These are phyloP conservation scores for Calliphora vicina DNA, from an alignment of 1,140 invertebrate genomes.

Conservation along the genomic window DNA sequence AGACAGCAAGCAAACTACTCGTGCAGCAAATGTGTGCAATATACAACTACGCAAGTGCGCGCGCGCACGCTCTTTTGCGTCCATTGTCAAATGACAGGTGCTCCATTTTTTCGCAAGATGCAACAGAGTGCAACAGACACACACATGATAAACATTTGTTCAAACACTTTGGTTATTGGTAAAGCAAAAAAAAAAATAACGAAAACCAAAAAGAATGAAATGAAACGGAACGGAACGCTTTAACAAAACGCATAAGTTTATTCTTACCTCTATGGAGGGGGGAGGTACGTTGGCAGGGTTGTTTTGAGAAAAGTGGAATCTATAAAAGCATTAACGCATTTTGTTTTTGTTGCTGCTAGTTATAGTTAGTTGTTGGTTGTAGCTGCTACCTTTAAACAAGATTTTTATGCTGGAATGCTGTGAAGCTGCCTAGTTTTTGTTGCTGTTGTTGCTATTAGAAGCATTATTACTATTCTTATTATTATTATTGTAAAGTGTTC, in stretches of 20 bases:
- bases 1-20: background rate
- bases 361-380: constrained; percentile 4
- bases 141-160: constrained; percentile 21
- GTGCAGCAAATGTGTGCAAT: background rate
- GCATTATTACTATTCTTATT: background rate
- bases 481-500: background rate
- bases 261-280: background rate
- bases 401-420: constrained; percentile 31
- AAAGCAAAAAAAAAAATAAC: constrained; percentile 1
- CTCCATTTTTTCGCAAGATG: constrained; percentile 11
- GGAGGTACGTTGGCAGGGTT: background rate
- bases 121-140: background rate
- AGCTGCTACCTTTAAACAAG: background rate
- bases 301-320: background rate
- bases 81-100: constrained; percentile 20
- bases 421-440: constrained; percentile 5
- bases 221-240: background rate
- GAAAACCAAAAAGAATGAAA: background rate
- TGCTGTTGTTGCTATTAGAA: background rate
- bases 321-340: background rate
- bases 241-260: constrained; percentile 10
- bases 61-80: background rate
- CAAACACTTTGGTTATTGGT: background rate
- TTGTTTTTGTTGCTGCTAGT: background rate
- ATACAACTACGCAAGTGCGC: background rate